These are phyloP conservation scores for Scaptomyza parva DNA, from an alignment of 2,888 invertebrate species.

Conservation along the genomic window DNA sequence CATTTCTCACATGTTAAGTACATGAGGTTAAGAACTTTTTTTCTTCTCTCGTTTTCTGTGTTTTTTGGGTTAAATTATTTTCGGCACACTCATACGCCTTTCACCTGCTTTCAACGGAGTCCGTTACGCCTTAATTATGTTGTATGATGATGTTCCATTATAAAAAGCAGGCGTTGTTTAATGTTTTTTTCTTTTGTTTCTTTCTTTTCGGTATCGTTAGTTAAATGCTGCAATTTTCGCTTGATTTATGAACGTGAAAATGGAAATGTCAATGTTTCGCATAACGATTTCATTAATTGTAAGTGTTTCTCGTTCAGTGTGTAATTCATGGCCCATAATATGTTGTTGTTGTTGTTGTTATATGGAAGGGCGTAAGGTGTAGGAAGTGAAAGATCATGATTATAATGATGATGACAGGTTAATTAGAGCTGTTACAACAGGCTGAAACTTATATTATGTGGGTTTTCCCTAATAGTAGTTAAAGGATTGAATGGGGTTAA, in stretches of 20 bases:
- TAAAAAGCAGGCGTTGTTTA: constrained; percentile 45
- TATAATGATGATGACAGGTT: constrained; percentile 61
- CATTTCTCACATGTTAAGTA: constrained; percentile 58
- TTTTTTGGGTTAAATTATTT: constrained; percentile 53
- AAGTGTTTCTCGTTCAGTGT: constrained; percentile 46
- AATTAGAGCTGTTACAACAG: constrained; percentile 47
- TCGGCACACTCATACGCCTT: constrained; percentile 76
- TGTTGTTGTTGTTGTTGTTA: no score
- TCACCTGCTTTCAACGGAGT: constrained; percentile 69
- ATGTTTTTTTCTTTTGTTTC: constrained; percentile 28
- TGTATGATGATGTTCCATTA: constrained; percentile 72
- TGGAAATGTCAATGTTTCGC: constrained; percentile 77
- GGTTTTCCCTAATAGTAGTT: neutral
- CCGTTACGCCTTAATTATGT: constrained; percentile 78
- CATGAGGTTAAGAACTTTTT: constrained; percentile 37
- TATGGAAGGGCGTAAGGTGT: constrained; percentile 23
- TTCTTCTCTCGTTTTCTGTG: no score
- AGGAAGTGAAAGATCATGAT: constrained; percentile 35
- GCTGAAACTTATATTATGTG: neutral
- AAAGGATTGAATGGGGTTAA: neutral
- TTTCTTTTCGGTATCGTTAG: constrained; percentile 24
- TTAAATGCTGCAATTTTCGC: constrained; percentile 72
- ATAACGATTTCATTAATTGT: constrained; percentile 76
- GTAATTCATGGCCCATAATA: constrained; percentile 42
- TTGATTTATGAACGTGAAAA: constrained; percentile 79